Evolutionary conservation across 2,113 vertebrate genomes (phyloP), one percentile per base, ranked within the genome.

Genomic region (Ophthalmolycus amberensis): DNA sequence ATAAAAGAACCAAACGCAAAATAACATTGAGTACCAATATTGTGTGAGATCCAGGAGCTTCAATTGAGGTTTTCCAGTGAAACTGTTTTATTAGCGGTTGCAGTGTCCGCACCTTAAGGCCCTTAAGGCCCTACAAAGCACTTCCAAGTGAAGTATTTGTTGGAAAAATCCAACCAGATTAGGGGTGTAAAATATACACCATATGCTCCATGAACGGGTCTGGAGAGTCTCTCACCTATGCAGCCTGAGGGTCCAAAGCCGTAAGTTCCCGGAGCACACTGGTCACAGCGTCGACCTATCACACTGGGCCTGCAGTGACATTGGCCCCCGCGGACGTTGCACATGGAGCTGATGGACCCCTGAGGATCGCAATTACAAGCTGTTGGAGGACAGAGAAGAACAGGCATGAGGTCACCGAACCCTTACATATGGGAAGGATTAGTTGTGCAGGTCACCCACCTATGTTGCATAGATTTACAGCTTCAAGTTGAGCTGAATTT

Each of bases 291-390:
- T 2, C 93, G 95, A 6, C 97, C 98, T 65, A 95, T 88, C 71
- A 99, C 95, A 0, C 95, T 96, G 66, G 97, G 91, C 64, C 96
- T 97, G 92, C 98, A 99, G 42, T 12, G 95, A 81, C 98, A 99
- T 88, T 99, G 98, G n/a, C 98, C 98, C 0, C 98, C 97, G 0
- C 94, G 94, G 11, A 96, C 93, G n/a, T 94, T 94, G 79, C 98
- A 99, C 81, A 97, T 92, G 0, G 96, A 95, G 7, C 97, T 99
- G 85, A 97, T 72, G 0, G 98, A 98, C 50, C 98, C 98, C 89
- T 99, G 97, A 37, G 94, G 96, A 87, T 98, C 95, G 0, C 98
- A 99, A 80, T 94, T 95, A 87, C 98, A 99, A 32, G 96, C 98
- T 99, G 83, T 16, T 67, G 65, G 20, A 34, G 34, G 52, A 69